A percentile compares a stretch with the other conserved stretches of the same genome.
Conservation (phyloP, 2,797 vertebrate genomes). For the Novumbra hubbsi region DNA sequence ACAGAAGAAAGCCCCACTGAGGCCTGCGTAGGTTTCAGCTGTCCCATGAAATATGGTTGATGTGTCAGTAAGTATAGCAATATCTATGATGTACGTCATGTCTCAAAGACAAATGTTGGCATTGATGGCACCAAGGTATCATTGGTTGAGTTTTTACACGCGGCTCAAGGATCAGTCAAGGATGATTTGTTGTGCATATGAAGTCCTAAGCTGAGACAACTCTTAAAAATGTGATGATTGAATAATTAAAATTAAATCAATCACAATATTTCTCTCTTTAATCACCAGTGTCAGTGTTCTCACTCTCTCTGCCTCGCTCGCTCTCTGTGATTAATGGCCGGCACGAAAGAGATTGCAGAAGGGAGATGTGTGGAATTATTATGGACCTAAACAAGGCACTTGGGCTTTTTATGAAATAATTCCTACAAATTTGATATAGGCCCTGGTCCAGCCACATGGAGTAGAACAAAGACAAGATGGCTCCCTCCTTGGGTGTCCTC, state of each 20-base stretch:
- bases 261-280: conserved; percentile 40
- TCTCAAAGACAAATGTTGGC: neutral
- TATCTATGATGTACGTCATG: neutral
- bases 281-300: conserved; percentile 29
- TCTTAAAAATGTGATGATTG: conserved; percentile 39
- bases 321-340: neutral
- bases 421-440: no score
- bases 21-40: neutral
- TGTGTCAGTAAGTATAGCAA: neutral
- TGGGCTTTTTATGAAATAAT: no score
- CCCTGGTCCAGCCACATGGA: no score
- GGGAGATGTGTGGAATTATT: neutral
- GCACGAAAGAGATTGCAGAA: neutral
- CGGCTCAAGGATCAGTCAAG: conserved; percentile 27
- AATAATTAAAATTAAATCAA: conserved; percentile 59
- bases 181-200: conserved; percentile 31
- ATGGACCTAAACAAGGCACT: no score
- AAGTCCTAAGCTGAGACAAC: conserved; percentile 37
- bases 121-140: neutral
- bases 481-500: no score
- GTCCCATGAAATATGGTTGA: neutral
- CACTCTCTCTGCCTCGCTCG: neutral
- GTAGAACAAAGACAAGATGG: no score
- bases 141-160: neutral
- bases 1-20: neutral